A percentile compares a stretch with the other conserved stretches of the same genome.
phyloP scores from a whole-genome alignment of 2,113 vertebrate genomes.

The Channa argus region DNA sequence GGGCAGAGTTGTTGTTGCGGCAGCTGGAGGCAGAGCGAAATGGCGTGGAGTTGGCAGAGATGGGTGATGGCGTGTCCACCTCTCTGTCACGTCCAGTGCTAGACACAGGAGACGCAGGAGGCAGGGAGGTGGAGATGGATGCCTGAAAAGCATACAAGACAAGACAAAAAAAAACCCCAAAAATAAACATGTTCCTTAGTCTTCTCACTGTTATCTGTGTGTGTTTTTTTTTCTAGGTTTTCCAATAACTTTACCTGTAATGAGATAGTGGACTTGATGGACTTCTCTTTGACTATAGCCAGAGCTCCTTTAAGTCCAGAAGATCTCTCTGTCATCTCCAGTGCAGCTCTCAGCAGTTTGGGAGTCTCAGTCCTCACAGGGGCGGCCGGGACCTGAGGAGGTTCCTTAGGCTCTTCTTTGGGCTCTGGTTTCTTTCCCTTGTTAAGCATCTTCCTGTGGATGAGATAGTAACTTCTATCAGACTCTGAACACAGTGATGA shows the following conservation, averaged over 20 bases:
- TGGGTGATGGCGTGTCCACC: slow-evolving; percentile 58
- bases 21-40: slow-evolving; percentile 66
- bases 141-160: slow-evolving; percentile 62
- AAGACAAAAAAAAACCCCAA: background rate
- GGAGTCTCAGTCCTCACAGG: slow-evolving; percentile 86
- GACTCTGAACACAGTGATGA: background rate
- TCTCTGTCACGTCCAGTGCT: slow-evolving; percentile 58
- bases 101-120: slow-evolving; percentile 62
- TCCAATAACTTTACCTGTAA: slow-evolving; percentile 69
- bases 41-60: slow-evolving; percentile 66
- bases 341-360: slow-evolving; percentile 88
- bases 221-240: background rate
- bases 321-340: slow-evolving; percentile 85
- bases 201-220: background rate
- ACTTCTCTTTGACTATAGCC: slow-evolving; percentile 85
- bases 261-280: slow-evolving; percentile 84
- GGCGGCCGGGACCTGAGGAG: slow-evolving; percentile 74
- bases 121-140: slow-evolving; percentile 72
- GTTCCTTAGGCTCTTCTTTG: slow-evolving; percentile 74
- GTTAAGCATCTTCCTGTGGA: slow-evolving; percentile 90
- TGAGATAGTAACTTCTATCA: slow-evolving; percentile 10
- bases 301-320: slow-evolving; percentile 81
- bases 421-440: slow-evolving; percentile 86
- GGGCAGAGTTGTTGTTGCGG: slow-evolving; percentile 45
- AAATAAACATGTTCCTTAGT: too few species aligned